Base-by-base conservation (phyloP, 2,113 vertebrate species). In the Sebastes fasciatus region DNA sequence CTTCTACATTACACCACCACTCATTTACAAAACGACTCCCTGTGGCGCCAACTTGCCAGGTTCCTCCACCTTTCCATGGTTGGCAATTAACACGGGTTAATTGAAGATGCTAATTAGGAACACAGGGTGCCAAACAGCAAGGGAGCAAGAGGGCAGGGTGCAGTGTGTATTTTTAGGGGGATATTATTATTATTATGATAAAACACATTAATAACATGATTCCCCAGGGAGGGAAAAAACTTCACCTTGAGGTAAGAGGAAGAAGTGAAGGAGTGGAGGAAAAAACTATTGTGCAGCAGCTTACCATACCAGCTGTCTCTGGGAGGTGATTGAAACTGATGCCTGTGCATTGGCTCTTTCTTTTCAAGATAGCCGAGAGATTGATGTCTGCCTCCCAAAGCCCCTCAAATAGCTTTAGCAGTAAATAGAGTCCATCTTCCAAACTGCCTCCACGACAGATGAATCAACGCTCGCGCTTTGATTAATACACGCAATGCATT, bases 341-440 rank as follows among this genome's bases (percentile, higher is more conserved):
- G 90, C 90, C 86, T 88, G 74, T 80, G 83, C 89, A 88, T 83
- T 85, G 88, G 87, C 89, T 89, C 86, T 86, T 94, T 94, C 91
- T 91, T 94, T 94, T 94, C 91, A 93, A 95, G 95, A 96, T 96
- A 95, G 94, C 86, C 79, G 49, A 57, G 66, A 95, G 96, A 96
- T 94, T 95, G 94, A 96, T 96, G 94, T 92, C 93, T 94, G 91
- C 92, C 92, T 93, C 91, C 91, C 91, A 88, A 94, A 93, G 83
- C 81, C 89, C 91, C 92, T 92, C 90, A 92, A 92, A 94, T 88
- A 92, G 93, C 91, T 90, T 93, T 86, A 92, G 92, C 92, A 91
- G 93, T 95, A 96, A 96, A 96, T 94, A 94, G 94, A 94, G 94
- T 95, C 93, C 94, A 94, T 95, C 94, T 95, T 94, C 94, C 89